phyloP scores from a whole-genome alignment of 2,797 vertebrate genomes.

The Gadopsis marmoratus region DNA sequence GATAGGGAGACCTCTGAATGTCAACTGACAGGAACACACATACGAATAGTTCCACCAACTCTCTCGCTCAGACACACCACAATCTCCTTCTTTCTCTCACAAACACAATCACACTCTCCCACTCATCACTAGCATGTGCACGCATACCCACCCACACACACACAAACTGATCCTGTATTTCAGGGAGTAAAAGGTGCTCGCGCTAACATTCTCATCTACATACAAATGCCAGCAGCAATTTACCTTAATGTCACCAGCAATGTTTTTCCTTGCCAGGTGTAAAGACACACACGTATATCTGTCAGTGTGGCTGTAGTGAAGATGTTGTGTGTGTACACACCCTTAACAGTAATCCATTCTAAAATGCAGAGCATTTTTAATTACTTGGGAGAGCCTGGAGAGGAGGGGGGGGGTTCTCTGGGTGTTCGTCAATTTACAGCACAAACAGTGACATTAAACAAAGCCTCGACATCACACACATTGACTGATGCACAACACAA shows the following conservation, averaged over 20 bases:
- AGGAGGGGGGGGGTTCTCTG: slow-evolving; percentile 26
- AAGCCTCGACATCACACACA: slow-evolving; percentile 38
- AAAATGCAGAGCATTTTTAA: slow-evolving; percentile 69
- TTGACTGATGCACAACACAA: slow-evolving; percentile 22
- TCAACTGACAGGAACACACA: slow-evolving; percentile 48
- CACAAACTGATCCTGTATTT: slow-evolving; percentile 3
- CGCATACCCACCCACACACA: slow-evolving; percentile 4
- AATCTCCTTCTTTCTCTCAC: slow-evolving; percentile 14
- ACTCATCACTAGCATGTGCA: slow-evolving; percentile 29
- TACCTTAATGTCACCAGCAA: slow-evolving; percentile 49
- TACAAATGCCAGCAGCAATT: slow-evolving; percentile 51
- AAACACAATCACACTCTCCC: slow-evolving; percentile 26
- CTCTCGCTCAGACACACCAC: slow-evolving; percentile 15
- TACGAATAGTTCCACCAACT: background rate
- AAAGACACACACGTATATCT: slow-evolving; percentile 8
- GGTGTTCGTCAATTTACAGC: slow-evolving; percentile 62
- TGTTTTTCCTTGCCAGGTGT: slow-evolving; percentile 15
- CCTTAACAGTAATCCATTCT: slow-evolving; percentile 71
- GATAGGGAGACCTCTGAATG: slow-evolving; percentile 59
- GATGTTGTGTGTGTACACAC: slow-evolving; percentile 11
- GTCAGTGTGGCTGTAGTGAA: background rate
- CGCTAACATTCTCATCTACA: slow-evolving; percentile 34
- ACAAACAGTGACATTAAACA: slow-evolving; percentile 69
- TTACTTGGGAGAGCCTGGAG: slow-evolving; percentile 55
- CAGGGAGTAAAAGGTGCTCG: slow-evolving; percentile 27